phyloP scores from a whole-genome alignment of 2,113 vertebrate species.

The Prionailurus viverrinus region DNA sequence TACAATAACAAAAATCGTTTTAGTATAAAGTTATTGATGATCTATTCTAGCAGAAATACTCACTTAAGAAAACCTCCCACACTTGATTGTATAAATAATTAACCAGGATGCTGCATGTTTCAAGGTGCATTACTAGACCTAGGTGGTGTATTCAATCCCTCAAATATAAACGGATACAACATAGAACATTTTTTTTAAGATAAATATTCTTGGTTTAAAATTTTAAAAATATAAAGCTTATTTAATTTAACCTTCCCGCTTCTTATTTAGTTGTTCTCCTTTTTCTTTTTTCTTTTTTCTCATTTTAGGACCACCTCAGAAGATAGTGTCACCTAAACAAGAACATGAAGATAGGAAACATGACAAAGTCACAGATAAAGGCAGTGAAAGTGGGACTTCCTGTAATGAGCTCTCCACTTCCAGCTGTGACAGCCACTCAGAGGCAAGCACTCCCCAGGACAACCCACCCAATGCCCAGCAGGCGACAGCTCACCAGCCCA shows the following conservation, averaged over 20 bases:
- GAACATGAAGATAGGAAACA: conserved; percentile 90
- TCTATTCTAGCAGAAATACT: neutral
- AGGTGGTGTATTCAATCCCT: neutral
- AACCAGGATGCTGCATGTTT: neutral
- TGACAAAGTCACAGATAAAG: conserved; percentile 91
- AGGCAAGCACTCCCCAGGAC: conserved; percentile 92
- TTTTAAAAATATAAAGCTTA: neutral
- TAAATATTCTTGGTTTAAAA: neutral
- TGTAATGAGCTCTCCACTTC: conserved; percentile 94
- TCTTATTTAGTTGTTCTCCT: conserved; percentile 20
- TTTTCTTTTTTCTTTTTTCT: conserved; percentile 52
- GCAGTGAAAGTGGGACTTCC: conserved; percentile 94
- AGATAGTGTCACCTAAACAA: conserved; percentile 89
- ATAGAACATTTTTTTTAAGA: neutral
- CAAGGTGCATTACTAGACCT: neutral
- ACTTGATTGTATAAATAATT: conserved; percentile 8
- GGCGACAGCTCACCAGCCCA: conserved; percentile 89
- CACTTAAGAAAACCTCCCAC: conserved; percentile 10
- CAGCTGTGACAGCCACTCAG: conserved; percentile 94
- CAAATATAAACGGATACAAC: neutral
- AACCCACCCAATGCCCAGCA: conserved; percentile 86
- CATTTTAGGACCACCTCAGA: conserved; percentile 89
- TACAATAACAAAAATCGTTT: conserved; percentile 56
- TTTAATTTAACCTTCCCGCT: neutral
- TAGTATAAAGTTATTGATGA: neutral